Evolutionary conservation across 2,113 vertebrate genomes (phyloP).

Genomic region (zebrafish (Danio rerio)): GRCz12tu NC_133179.1:11534501-11535000

Average conservation of each 20-base stretch:
- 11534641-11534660: conserved; percentile 52
- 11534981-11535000: too few relatives aligned
- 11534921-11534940: not conserved
- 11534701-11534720: conserved; percentile 58
- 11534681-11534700: conserved; percentile 50
- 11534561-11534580: not conserved
- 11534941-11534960: too few relatives aligned
- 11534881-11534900: conserved; percentile 40
- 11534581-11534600: too few relatives aligned
- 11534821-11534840: conserved; percentile 49
- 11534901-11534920: conserved; percentile 1
- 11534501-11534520: conserved; percentile 44
- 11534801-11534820: conserved; percentile 57
- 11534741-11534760: conserved; percentile 52
- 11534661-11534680: conserved; percentile 50
- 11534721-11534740: conserved; percentile 52
- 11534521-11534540: conserved; percentile 43
- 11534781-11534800: conserved; percentile 58
- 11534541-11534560: not conserved
- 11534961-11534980: too few relatives aligned
- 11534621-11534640: conserved; percentile 38
- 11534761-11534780: conserved; percentile 43
- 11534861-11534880: not conserved
- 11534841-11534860: conserved; percentile 48
- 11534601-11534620: not conserved